A percentile compares a stretch with the other conserved stretches of the same genome.
Evolutionary conservation across 2,113 vertebrate genomes (phyloP).

Genomic region (Leptocoma aspasia): DNA sequence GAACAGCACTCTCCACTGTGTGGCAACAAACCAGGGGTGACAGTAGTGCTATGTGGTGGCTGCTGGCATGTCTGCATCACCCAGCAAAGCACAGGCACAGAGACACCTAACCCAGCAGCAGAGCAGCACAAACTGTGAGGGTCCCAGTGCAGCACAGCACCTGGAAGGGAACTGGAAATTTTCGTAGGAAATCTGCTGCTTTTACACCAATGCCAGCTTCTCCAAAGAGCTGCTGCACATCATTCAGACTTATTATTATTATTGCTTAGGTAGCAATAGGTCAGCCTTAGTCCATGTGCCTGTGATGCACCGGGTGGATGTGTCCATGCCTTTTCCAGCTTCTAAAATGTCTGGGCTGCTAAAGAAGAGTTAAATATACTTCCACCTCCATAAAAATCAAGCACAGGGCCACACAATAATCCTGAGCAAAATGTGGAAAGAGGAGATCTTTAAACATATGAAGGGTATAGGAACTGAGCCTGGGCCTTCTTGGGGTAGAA

Average conservation of each 20-base stretch:
- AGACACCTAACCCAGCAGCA: background rate
- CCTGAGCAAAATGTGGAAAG: background rate
- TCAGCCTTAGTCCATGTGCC: background rate
- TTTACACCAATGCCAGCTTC: background rate
- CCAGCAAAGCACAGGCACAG: background rate
- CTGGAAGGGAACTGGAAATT: background rate
- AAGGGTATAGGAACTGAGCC: background rate
- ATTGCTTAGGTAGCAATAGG: background rate
- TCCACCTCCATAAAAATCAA: background rate
- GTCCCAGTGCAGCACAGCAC: background rate
- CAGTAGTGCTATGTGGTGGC: background rate
- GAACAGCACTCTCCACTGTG: background rate
- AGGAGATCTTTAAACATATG: background rate
- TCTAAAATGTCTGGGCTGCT: background rate
- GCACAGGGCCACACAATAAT: background rate
- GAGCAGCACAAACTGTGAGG: background rate
- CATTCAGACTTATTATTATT: background rate
- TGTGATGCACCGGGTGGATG: background rate
- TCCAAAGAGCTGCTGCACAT: background rate
- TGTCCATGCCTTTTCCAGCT: background rate
- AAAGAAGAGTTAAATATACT: background rate
- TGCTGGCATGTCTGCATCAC: background rate
- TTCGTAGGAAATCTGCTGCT: background rate
- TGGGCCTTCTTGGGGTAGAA: background rate
- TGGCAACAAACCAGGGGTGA: background rate